Evolutionary conservation across 1,140 invertebrate genomes (phyloP).

Genomic region (Scaptomyza montana): DNA sequence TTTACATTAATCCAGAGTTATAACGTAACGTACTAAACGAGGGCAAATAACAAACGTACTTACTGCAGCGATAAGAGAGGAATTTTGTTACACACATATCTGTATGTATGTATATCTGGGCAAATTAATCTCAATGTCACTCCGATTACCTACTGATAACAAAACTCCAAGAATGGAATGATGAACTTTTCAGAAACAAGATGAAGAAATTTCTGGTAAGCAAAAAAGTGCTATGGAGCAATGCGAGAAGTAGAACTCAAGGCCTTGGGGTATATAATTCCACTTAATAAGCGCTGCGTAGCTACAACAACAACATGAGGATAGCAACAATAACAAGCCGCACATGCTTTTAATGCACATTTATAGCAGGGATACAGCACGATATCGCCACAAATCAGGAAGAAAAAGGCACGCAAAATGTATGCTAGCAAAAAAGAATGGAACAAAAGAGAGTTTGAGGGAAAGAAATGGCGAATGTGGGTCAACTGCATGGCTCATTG

Average conservation of each 20-base stretch:
- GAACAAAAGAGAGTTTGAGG: neutral
- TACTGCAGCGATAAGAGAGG: neutral
- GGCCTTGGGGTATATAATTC: conserved; percentile 25
- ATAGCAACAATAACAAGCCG: conserved; percentile 11
- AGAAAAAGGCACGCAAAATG: conserved; percentile 22
- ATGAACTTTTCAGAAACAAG: conserved; percentile 20
- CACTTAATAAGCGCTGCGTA: conserved; percentile 44
- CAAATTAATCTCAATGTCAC: conserved; percentile 4
- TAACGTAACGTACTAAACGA: neutral
- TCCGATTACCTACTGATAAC: conserved; percentile 11
- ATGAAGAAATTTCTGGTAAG: neutral
- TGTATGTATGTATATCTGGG: no score
- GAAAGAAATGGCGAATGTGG: conserved; percentile 51
- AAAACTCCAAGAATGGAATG: conserved; percentile 8
- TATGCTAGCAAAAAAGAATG: neutral
- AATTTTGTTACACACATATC: neutral
- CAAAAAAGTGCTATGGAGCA: neutral
- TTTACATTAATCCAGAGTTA: neutral
- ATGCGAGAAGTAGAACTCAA: conserved; percentile 1
- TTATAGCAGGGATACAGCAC: conserved; percentile 31
- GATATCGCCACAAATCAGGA: conserved; percentile 21
- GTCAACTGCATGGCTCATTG: conserved; percentile 67
- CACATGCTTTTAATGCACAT: conserved; percentile 46
- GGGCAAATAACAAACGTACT: neutral
- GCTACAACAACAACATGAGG: conserved; percentile 6